A percentile compares a stretch with the other conserved stretches of the same genome.
Evolutionary conservation across 2,888 invertebrate species (phyloP).

Genomic region (Metellina segmentata): DNA sequence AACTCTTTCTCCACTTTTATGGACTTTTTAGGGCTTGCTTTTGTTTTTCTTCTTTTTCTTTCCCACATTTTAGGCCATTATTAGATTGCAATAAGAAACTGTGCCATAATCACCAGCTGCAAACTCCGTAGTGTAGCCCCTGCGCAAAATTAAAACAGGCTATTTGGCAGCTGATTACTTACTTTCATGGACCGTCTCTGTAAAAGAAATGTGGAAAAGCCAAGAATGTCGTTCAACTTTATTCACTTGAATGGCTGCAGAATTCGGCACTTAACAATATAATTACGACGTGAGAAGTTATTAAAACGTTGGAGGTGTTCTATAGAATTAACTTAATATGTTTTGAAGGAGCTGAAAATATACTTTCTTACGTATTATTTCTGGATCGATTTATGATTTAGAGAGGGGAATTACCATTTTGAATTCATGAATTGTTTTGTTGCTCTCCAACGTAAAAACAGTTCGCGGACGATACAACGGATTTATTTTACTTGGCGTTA

Average conservation of each 20-base stretch:
- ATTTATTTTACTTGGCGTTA: no score
- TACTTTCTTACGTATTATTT: no score
- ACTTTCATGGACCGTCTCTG: background rate
- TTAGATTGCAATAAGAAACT: background rate
- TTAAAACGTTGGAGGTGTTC: no score
- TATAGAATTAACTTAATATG: no score
- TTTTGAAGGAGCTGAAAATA: no score
- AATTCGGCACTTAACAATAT: background rate
- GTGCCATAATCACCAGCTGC: background rate
- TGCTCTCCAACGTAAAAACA: no score
- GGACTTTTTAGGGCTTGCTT: background rate
- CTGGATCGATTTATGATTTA: no score
- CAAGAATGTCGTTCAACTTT: background rate
- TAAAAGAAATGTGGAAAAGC: background rate
- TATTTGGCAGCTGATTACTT: background rate
- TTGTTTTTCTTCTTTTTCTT: background rate
- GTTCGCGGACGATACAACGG: no score
- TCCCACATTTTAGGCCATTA: background rate
- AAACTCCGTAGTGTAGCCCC: background rate
- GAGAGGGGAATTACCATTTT: no score
- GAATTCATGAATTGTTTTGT: no score
- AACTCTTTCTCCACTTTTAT: background rate
- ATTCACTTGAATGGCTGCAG: background rate
- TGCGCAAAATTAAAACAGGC: background rate
- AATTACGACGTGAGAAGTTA: background rate